Conservation (phyloP, 2,113 vertebrate genomes). For the Podarcis raffonei region DNA sequence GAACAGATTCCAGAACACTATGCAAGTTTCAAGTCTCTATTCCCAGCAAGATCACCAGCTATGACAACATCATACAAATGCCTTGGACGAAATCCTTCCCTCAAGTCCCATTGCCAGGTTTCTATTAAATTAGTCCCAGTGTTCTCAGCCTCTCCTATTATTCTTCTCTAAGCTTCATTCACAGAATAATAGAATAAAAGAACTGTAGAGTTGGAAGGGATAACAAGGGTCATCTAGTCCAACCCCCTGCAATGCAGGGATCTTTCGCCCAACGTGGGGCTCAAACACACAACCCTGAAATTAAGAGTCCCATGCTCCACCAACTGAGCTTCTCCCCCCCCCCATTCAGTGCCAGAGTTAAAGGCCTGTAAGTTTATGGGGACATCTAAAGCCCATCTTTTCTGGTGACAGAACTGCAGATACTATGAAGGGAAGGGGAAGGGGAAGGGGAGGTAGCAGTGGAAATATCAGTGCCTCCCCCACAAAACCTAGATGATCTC, state of each 20-base stretch:
- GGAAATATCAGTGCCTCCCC: not conserved
- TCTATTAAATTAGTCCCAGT: not conserved
- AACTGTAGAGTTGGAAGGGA: too few relatives aligned
- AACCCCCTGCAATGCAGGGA: too few relatives aligned
- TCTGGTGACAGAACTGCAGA: not conserved
- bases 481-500: not conserved
- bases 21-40: conserved; percentile 10
- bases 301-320: too few relatives aligned
- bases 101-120: conserved; percentile 36
- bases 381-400: not conserved
- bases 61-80: not conserved
- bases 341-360: too few relatives aligned
- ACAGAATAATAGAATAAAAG: too few relatives aligned
- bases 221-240: too few relatives aligned
- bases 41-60: not conserved
- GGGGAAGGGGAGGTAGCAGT: not conserved
- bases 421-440: too few relatives aligned
- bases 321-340: too few relatives aligned
- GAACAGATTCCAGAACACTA: not conserved
- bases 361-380: fast-evolving
- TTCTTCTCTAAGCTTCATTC: not conserved
- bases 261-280: too few relatives aligned
- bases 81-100: conserved; percentile 5
- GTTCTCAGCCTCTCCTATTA: not conserved
- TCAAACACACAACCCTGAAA: too few relatives aligned